phyloP scores from a whole-genome alignment of 2,113 vertebrate species.

The Salvelinus sp. region DNA sequence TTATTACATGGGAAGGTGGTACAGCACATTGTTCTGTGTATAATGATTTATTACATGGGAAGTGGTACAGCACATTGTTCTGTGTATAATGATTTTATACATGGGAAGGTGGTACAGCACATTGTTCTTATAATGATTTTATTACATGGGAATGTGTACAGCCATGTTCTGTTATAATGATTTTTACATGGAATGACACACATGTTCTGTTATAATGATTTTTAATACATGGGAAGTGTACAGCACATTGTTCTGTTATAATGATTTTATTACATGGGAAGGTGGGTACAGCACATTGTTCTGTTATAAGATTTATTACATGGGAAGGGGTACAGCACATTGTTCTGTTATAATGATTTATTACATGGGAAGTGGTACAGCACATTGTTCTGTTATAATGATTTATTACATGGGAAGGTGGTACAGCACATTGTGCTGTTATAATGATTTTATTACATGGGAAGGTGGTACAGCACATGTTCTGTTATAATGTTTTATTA shows the following conservation, averaged over 20 bases:
- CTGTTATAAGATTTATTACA: not conserved
- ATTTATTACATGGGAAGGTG: not conserved
- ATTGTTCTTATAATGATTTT: no score
- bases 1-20: no score
- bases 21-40: not conserved
- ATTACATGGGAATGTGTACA: no score
- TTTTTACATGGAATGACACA: no score
- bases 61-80: not conserved
- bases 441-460: not conserved
- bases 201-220: not conserved
- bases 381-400: not conserved
- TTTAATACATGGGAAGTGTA: not conserved
- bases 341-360: no score
- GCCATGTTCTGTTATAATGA: no score
- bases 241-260: not conserved
- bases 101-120: no score
- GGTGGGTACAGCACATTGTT: not conserved
- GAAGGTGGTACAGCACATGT: not conserved
- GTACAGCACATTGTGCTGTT: not conserved
- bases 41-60: not conserved
- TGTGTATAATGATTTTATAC: no score
- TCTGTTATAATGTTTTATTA: not conserved
- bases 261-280: not conserved
- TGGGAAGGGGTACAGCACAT: no score
- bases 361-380: not conserved